Conservation (phyloP, 2,888 invertebrate species). For the Tachina lurida region DNA sequence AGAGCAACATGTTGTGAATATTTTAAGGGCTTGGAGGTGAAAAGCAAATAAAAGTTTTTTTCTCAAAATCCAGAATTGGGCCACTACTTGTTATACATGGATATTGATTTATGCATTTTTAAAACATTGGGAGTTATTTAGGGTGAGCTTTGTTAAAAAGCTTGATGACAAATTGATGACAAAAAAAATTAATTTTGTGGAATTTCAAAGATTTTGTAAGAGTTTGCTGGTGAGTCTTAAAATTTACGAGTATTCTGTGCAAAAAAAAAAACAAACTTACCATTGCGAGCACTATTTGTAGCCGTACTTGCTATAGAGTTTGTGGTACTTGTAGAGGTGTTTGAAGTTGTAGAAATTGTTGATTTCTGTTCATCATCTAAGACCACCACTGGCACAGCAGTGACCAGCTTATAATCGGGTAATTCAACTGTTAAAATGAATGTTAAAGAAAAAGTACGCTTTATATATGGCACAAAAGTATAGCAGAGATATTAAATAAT, state of each 20-base stretch:
- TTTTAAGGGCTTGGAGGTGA: too few relatives aligned
- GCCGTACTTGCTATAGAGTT: constrained; percentile 61
- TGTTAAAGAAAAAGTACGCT: constrained; percentile 32
- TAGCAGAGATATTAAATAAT: constrained; percentile 42
- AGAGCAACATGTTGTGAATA: too few relatives aligned
- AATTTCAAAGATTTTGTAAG: neutral
- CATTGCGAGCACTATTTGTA: constrained; percentile 68
- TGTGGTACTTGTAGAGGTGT: constrained; percentile 51
- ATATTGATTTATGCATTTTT: too few relatives aligned
- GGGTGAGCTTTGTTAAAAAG: too few relatives aligned
- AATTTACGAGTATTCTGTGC: neutral
- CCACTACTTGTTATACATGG: too few relatives aligned
- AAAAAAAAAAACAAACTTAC: constrained; percentile 51
- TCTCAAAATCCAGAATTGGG: too few relatives aligned
- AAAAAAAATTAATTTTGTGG: too few relatives aligned
- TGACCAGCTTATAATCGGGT: constrained; percentile 88
- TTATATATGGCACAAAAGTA: constrained; percentile 1
- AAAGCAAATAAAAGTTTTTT: too few relatives aligned
- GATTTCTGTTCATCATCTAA: constrained; percentile 86
- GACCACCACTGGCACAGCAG: constrained; percentile 90
- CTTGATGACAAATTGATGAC: too few relatives aligned
- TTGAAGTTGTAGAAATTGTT: constrained; percentile 60
- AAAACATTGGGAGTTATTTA: too few relatives aligned
- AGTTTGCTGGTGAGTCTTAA: neutral
- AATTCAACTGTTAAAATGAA: constrained; percentile 79